Conservation (phyloP, 2,888 invertebrate species). For the Cotesia congregata region DNA sequence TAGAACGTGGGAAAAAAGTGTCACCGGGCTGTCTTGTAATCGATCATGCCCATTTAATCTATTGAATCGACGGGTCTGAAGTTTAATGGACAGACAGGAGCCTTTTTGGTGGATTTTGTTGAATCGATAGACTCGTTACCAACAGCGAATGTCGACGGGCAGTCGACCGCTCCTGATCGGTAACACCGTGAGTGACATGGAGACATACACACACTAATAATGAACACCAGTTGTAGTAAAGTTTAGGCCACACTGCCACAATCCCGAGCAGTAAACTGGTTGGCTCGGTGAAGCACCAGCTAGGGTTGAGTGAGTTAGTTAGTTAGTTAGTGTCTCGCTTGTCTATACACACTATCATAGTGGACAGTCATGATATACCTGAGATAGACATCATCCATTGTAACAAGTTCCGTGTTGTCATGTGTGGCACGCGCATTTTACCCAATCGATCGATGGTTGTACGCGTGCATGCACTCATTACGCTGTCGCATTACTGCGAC, state of each 20-base stretch:
- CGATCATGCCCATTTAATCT: slow-evolving; percentile 13
- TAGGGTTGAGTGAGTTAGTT: background rate
- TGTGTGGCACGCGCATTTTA: slow-evolving; percentile 28
- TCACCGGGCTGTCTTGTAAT: slow-evolving; percentile 10
- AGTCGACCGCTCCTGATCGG: slow-evolving; percentile 35
- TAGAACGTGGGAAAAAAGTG: slow-evolving; percentile 22
- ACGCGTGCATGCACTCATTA: slow-evolving; percentile 40
- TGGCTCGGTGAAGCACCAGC: background rate
- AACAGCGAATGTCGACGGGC: slow-evolving; percentile 42
- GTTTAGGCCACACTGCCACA: background rate
- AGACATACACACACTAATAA: background rate
- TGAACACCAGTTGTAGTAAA: background rate
- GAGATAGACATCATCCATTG: slow-evolving; percentile 36
- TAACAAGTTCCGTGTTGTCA: slow-evolving; percentile 33
- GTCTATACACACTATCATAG: background rate
- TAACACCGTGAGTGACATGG: slow-evolving; percentile 30
- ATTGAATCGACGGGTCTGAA: slow-evolving; percentile 19
- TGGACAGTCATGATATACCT: slow-evolving; percentile 19
- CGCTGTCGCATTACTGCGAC: slow-evolving; percentile 18
- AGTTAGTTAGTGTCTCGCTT: slow-evolving; percentile 1
- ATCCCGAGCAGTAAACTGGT: background rate
- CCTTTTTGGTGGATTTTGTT: slow-evolving; percentile 42
- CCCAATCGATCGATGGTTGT: slow-evolving; percentile 38
- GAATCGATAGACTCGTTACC: slow-evolving; percentile 49
- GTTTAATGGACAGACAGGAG: background rate